These are phyloP conservation scores for Drosophila tropicalis DNA, from an alignment of 1,140 invertebrate species.

Conservation along the genomic window DNA sequence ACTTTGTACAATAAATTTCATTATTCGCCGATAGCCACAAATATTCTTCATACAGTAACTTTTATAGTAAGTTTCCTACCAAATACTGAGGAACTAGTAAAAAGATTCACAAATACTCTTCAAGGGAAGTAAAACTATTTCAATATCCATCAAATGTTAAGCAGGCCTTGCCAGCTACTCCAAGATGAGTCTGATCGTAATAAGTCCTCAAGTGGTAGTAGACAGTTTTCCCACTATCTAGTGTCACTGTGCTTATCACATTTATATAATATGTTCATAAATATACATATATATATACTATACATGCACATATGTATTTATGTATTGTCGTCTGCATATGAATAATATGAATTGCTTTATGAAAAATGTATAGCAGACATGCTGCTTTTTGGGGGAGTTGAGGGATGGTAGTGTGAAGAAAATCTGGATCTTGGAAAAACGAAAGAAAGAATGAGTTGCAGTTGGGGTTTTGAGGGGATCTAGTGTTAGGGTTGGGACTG, in stretches of 20 bases:
- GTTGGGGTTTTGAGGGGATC: background rate
- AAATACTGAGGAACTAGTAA: no score
- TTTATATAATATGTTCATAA: background rate
- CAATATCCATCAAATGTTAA: no score
- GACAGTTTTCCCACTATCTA: background rate
- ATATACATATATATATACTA: no score
- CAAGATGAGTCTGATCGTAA: no score
- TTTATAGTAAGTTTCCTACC: no score
- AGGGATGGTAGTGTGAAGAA: conserved; percentile 14
- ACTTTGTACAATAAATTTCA: no score
- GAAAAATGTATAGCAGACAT: conserved; percentile 71
- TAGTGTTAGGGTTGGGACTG: background rate
- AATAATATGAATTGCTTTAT: conserved; percentile 74
- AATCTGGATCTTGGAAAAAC: conserved; percentile 13
- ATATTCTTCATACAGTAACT: no score
- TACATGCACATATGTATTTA: background rate
- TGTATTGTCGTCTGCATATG: conserved; percentile 59
- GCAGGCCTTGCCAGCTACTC: no score
- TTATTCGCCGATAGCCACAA: no score
- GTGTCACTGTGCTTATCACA: conserved; percentile 32
- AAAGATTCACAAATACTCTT: no score
- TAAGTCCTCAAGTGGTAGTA: no score
- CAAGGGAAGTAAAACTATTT: no score
- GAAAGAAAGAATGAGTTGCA: background rate
- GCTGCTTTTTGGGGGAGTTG: conserved; percentile 25